Conservation (phyloP, 2,113 vertebrate species). For the Tretioscincus oriximinensis region DNA sequence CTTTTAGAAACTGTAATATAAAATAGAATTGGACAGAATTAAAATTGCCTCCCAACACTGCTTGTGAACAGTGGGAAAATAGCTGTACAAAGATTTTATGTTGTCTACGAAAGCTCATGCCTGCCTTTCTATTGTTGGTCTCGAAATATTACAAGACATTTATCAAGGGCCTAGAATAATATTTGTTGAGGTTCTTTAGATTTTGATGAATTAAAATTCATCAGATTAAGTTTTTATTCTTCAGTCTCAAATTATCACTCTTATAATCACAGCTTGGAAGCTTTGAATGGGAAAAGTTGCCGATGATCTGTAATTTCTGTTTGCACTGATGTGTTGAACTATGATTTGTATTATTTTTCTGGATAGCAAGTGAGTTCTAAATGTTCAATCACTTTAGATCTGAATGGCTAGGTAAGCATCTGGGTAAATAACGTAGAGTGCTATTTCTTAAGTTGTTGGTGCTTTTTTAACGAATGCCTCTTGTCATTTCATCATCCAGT, state of each 20-base stretch:
- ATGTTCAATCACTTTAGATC: background rate
- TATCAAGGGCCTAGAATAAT: background rate
- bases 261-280: background rate
- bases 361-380: background rate
- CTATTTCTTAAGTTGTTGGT: background rate
- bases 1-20: too few species aligned
- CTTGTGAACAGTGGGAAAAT: too few species aligned
- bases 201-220: background rate
- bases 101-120: too few species aligned
- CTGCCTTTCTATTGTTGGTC: too few species aligned
- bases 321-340: background rate
- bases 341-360: background rate
- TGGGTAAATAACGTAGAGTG: background rate
- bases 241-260: background rate
- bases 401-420: too few species aligned
- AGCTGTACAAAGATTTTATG: too few species aligned
- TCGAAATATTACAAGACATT: background rate
- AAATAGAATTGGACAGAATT: too few species aligned
- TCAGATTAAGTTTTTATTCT: background rate
- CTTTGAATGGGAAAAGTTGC: background rate
- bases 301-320: background rate
- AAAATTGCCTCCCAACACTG: too few species aligned
- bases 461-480: too few species aligned
- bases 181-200: background rate
- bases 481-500: background rate